Evolutionary conservation across 2,797 vertebrate species (phyloP), one percentile per base, ranked within the genome.

Genomic region (Enteromius trimaculatus): DNA sequence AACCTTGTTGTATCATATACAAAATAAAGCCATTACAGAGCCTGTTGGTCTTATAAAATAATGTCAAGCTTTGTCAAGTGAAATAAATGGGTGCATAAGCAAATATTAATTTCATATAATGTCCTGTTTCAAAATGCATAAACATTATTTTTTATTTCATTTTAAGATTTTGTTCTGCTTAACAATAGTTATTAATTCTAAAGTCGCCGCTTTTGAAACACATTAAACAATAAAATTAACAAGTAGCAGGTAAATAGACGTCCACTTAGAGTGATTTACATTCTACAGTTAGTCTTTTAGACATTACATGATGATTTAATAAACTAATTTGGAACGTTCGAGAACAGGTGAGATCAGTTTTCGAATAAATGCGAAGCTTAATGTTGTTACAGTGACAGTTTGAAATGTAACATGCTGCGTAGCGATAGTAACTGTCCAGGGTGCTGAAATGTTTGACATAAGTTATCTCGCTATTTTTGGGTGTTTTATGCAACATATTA

Each of bases 371-470:
- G 23, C 13, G 23, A 77, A 29, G 16, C 23, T 29, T 17, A 2
- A 5, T 21, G 23, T 64, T 62, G 23, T 7, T 29, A 44, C 55
- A 62, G 6, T 23, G 74, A 60, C 21, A 14, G 8, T 19, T 6
- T 71, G 16, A 49, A 49, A 14, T 21, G 49, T 53, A 11, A 49
- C 5, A 14, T 26, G 37, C 21, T 10, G 72, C 34, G 34, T 44
- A 0, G 21, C n/a, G 53, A 3, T 37, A 16, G 90, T 88, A 87
- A 84, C 92, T 93, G 89, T 93, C 92, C 88, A 23, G 3, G 91
- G 92, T 93, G 85, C 92, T 93, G 91, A 90, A 92, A 51, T 39
- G 62, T 79, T 53, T 17, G 29, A 23, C 19, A 26, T 1, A 29
- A 13, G 5, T 26, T 34, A 16, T 3, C n/a, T 29, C 23, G 23